Base-by-base conservation (phyloP, 1,140 invertebrate species). In the Caenorhabditis inopinata region DNA sequence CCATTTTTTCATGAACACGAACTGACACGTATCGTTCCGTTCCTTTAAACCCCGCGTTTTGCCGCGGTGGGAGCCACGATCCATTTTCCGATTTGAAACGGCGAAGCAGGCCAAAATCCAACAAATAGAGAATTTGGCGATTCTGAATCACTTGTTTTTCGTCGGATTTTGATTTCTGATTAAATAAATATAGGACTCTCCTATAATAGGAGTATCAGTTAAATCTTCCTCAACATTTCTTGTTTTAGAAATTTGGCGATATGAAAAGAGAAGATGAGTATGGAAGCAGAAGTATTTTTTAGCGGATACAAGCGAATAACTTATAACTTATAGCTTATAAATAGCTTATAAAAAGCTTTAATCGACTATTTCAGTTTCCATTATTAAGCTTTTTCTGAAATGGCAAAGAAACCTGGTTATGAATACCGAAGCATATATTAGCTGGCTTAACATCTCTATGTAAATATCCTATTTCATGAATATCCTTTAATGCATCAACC, bases 11-110 rank as follows among this genome's bases (percentile, higher is more conserved):
- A 89, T 99, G 97, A 58, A 96, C 96, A 92, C 98, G 98, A 29
- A 98, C 93, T 21, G 96, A 98, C 49, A 96, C 96, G 91, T 99
- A 99, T 42, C 96, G 92, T 11, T 98, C 96, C 42, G 96, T 98
- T 85, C 96, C 96, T 85, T 97, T 91, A 89, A 99, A 99, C 14
- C 97, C 97, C 48, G 96, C 96, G n/a, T 95, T 95, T 18, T 94
- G 93, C 74, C 97, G 91, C 0, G 5, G 6, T 0, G 96, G 95
- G 78, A 95, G 93, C 58, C 97, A 90, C 0, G 98, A 95, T 88
- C 97, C 94, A 0, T 96, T 96, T 14, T 93, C 93, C 25, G 93
- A 93, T 76, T 95, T 96, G 25, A 97, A 99, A 90, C 98, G 96
- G 6, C 97, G 91, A 29, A 96, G 96, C 38, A 99, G 90, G 25